These are phyloP conservation scores for Eubasilissa regina DNA, from an alignment of 1,140 invertebrate genomes.

Conservation along the genomic window DNA sequence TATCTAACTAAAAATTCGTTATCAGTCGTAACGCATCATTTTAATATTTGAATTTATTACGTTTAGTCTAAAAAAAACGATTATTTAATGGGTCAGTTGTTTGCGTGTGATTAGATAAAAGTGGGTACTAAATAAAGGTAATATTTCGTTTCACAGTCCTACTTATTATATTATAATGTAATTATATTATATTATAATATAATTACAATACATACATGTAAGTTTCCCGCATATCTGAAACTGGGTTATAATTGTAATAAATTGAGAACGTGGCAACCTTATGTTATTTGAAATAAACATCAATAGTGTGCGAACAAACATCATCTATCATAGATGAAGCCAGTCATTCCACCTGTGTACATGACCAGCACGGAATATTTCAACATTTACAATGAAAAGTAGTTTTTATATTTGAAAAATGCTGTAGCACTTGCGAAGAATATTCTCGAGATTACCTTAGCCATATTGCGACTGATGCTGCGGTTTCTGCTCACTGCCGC, in stretches of 20 bases:
- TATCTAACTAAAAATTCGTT: too few relatives aligned
- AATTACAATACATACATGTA: neutral
- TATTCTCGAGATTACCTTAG: conserved; percentile 25
- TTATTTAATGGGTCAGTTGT: too few relatives aligned
- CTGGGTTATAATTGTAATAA: too few relatives aligned
- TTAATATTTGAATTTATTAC: too few relatives aligned
- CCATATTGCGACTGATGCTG: conserved; percentile 10
- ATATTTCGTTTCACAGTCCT: too few relatives aligned
- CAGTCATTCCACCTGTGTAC: conserved; percentile 21
- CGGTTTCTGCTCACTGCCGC: neutral
- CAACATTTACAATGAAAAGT: conserved; percentile 9
- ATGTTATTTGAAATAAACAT: neutral
- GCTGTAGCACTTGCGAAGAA: neutral
- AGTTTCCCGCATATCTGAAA: neutral
- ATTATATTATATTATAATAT: neutral
- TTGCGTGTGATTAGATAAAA: too few relatives aligned
- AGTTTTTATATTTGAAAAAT: neutral
- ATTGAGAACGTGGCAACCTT: conserved; percentile 21
- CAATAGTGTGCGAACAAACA: conserved; percentile 28
- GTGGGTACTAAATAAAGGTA: too few relatives aligned
- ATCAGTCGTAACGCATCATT: too few relatives aligned
- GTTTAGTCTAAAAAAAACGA: too few relatives aligned
- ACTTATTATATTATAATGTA: neutral
- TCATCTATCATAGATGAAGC: conserved; percentile 33
- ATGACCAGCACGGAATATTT: conserved; percentile 5